Evolutionary conservation across 2,797 vertebrate genomes (phyloP).

Genomic region (Neomorphus geoffroyi): DNA sequence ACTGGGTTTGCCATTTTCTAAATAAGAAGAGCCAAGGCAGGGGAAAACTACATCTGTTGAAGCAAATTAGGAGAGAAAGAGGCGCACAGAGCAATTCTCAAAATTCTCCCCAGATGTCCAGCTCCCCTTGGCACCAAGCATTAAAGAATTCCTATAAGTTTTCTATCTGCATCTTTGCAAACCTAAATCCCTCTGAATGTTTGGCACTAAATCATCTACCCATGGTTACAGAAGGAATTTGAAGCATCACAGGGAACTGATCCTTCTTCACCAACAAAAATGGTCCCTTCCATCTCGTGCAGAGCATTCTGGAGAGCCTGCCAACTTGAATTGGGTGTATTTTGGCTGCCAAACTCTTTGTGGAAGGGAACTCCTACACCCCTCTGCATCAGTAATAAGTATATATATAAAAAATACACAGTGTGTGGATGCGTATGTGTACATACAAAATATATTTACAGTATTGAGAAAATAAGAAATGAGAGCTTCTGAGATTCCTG

Average conservation of each 20-base stretch:
- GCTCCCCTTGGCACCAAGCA: neutral
- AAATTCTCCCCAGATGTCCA: neutral
- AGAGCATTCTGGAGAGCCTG: neutral
- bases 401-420: neutral
- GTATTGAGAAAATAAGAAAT: neutral
- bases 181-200: neutral
- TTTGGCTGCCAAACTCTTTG: neutral
- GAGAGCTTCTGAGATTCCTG: neutral
- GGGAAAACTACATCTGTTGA: neutral
- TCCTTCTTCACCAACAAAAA: neutral
- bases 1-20: neutral
- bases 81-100: neutral
- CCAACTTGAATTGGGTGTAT: neutral
- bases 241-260: neutral
- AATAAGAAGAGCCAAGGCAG: neutral
- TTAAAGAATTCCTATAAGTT: neutral
- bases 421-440: neutral
- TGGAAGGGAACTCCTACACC: neutral
- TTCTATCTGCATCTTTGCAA: neutral
- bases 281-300: neutral
- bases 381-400: neutral
- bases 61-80: neutral
- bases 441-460: neutral
- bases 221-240: constrained; percentile 6
- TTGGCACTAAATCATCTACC: neutral